These are phyloP conservation scores for Electrophaes corylata DNA, from an alignment of 2,888 invertebrate genomes.

Conservation along the genomic window DNA sequence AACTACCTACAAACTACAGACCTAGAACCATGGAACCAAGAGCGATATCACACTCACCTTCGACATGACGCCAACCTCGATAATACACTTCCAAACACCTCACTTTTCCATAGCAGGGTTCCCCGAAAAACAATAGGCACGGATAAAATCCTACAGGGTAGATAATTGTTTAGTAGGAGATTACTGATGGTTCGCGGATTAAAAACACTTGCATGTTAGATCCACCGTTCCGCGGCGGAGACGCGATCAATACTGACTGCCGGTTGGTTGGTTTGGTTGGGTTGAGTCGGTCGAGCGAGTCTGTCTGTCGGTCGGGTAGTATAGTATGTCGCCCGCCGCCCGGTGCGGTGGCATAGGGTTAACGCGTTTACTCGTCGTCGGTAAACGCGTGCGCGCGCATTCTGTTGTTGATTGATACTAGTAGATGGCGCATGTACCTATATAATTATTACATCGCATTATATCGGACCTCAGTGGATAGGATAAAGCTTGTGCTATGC, in stretches of 20 bases:
- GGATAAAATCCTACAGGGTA: conserved; percentile 27
- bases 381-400: conserved; percentile 74
- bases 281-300: conserved; percentile 38
- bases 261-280: too few relatives aligned
- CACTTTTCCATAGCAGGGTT: conserved; percentile 55
- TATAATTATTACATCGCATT: too few relatives aligned
- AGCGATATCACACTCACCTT: conserved; percentile 61
- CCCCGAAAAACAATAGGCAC: conserved; percentile 5
- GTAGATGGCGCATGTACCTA: conserved; percentile 56
- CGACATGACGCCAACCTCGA: conserved; percentile 69
- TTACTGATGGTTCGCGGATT: conserved; percentile 60
- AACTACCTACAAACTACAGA: conserved; percentile 64
- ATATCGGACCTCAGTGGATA: background rate
- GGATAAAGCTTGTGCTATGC: background rate
- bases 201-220: conserved; percentile 65
- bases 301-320: conserved; percentile 30
- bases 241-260: conserved; percentile 82
- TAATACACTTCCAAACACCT: conserved; percentile 51
- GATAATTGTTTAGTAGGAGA: conserved; percentile 44
- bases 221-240: conserved; percentile 68
- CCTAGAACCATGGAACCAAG: conserved; percentile 40
- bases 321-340: conserved; percentile 53
- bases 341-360: too few relatives aligned
- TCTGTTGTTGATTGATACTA: conserved; percentile 75
- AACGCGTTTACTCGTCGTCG: too few relatives aligned